Conservation (phyloP, 1,140 invertebrate genomes). For the Drosophila carrolli region DNA sequence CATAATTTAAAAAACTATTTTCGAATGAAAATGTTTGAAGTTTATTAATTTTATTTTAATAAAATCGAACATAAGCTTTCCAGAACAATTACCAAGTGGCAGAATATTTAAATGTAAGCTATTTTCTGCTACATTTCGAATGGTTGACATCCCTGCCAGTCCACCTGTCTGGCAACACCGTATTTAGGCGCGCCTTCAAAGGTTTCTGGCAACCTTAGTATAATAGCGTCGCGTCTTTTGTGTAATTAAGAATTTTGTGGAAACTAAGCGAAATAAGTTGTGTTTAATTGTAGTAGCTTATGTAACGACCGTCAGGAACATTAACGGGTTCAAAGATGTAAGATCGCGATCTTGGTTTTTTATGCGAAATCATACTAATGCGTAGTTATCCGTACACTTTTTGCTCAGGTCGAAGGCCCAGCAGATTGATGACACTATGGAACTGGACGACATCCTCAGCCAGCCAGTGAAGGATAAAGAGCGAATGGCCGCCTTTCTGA, state of each 20-base stretch:
- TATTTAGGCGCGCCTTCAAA: neutral
- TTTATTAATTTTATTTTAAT: too few species aligned
- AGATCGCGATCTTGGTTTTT: neutral
- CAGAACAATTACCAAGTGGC: neutral
- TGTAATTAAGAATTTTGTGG: neutral
- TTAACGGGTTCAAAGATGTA: neutral
- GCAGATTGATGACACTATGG: neutral
- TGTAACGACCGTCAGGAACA: neutral
- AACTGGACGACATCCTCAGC: slow-evolving; percentile 7
- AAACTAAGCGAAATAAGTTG: neutral
- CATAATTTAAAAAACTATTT: too few species aligned
- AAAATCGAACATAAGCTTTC: too few species aligned
- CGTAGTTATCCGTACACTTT: neutral
- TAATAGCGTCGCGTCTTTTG: slow-evolving; percentile 3
- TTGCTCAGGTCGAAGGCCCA: neutral
- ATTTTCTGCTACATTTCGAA: neutral
- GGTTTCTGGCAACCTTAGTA: neutral
- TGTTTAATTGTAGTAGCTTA: neutral
- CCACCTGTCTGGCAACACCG: neutral
- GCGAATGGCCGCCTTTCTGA: slow-evolving; percentile 3
- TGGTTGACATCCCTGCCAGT: neutral
- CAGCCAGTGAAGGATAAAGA: slow-evolving; percentile 7
- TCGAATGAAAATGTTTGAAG: too few species aligned
- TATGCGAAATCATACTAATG: neutral
- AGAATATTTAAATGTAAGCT: too few species aligned